These are phyloP conservation scores for Allacma fusca DNA, from an alignment of 2,888 invertebrate genomes.

Conservation along the genomic window DNA sequence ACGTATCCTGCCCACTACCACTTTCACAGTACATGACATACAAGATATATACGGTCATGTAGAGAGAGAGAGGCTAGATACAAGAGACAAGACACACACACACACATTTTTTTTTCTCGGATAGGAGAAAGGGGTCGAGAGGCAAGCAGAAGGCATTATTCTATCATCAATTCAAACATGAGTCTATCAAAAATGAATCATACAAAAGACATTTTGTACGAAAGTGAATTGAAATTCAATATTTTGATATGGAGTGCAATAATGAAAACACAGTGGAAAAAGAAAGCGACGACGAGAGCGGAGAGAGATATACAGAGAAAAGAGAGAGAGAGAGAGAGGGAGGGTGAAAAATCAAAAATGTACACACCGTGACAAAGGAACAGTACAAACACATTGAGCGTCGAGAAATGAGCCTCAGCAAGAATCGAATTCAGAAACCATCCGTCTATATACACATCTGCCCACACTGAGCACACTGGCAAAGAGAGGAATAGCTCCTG, in stretches of 20 bases:
- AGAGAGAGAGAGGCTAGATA: neutral
- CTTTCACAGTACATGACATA: no score
- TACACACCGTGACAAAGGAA: constrained; percentile 53
- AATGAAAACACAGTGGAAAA: constrained; percentile 49
- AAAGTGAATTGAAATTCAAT: constrained; percentile 61
- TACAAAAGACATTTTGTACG: constrained; percentile 54
- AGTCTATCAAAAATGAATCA: constrained; percentile 60
- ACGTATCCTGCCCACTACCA: no score
- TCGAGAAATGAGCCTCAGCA: constrained; percentile 33
- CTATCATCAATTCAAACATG: constrained; percentile 57
- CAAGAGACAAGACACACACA: neutral
- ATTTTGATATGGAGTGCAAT: constrained; percentile 58
- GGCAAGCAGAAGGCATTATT: constrained; percentile 48
- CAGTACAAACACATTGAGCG: constrained; percentile 39
- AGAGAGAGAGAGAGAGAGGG: constrained; percentile 22
- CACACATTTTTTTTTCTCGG: neutral
- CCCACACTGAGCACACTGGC: constrained; percentile 26
- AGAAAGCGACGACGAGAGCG: constrained; percentile 33
- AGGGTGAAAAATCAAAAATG: constrained; percentile 58
- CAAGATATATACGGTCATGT: neutral
- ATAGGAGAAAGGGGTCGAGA: constrained; percentile 32
- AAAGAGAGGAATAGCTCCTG: neutral
- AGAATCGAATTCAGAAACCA: constrained; percentile 40
- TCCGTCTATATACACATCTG: constrained; percentile 29
- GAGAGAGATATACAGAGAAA: constrained; percentile 31